Evolutionary conservation across 2,113 vertebrate species (phyloP).

Genomic region (Pedionomus torquatus): DNA sequence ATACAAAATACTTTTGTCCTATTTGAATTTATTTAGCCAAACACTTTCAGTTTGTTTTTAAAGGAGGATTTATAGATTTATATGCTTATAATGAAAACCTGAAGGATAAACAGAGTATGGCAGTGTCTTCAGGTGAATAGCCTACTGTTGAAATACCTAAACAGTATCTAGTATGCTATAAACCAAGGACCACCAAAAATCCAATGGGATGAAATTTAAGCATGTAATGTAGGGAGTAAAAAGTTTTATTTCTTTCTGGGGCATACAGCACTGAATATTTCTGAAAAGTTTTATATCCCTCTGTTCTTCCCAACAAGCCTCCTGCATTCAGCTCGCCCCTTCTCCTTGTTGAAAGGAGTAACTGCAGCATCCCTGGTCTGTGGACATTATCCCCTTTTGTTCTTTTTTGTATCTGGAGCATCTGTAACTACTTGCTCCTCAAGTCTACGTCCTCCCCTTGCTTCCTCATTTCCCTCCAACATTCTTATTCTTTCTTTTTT

Average conservation of each 20-base stretch:
- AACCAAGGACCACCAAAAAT: neutral
- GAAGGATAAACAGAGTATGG: neutral
- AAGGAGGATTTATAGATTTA: neutral
- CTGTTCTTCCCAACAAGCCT: neutral
- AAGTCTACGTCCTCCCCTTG: constrained; percentile 21
- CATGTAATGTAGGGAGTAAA: neutral
- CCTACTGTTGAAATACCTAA: neutral
- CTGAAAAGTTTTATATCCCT: neutral
- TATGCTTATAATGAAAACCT: neutral
- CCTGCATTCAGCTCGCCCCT: neutral
- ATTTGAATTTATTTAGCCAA: neutral
- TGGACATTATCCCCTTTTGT: neutral
- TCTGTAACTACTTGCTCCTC: neutral
- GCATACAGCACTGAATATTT: neutral
- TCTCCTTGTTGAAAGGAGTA: neutral
- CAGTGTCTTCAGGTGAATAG: neutral
- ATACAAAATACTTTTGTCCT: neutral
- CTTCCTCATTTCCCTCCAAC: constrained; percentile 35
- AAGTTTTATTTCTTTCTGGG: neutral
- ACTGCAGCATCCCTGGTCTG: neutral
- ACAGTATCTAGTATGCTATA: neutral
- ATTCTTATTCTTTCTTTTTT: constrained; percentile 64
- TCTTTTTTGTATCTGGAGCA: neutral
- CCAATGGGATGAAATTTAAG: neutral
- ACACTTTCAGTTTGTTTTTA: neutral